Base-by-base conservation (phyloP, 35 echinoderm and acorn worm species). In the Hemicentrotus pulcherrimus region DNA sequence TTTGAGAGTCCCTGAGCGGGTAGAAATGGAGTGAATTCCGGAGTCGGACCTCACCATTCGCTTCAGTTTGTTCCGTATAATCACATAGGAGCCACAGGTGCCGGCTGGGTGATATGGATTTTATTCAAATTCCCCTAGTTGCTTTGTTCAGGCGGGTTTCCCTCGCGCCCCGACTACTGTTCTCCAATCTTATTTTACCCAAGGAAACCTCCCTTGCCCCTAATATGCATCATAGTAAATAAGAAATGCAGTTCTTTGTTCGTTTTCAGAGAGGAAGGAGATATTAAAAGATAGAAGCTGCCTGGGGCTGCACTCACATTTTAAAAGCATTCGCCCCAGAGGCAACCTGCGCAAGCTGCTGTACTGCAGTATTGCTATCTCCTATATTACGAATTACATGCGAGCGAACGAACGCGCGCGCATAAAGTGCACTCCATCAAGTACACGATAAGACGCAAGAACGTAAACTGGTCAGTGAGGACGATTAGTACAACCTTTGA, bases 11-110 rank as follows among this genome's bases (percentile, higher is more conserved):
- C 88, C 88, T 46, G 32, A 45, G 88, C 16, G 88, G n/a, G 15
- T 90, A 45, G 30, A 32, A 90, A 90, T 47, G 88, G 88, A 90
- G 88, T 45, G 88, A 90, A 90, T 33, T 90, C 88, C 88, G 32
- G 19, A 90, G 46, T 19, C 32, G 88, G 88, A 47, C 88, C 46
- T 90, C 31, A 41, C 19, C 65, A 78, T 78, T 78, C 32, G 12
- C 46, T 33, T 6, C 88, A 33, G 88, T 90, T 90, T 90, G 88
- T 90, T 90, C 88, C 88, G 88, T 47, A 11, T 47, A 90, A 90
- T 90, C 88, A 90, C 88, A 90, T 33, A 90, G 12, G 88, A 90
- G 88, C 88, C 88, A 90, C 88, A 90, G 88, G 88, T 90, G 86
- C 86, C 86, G 88, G 88, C 9, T 90, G 19, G 32, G 88, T 90